A percentile compares a stretch with the other conserved stretches of the same genome.
Conservation (phyloP, 2,797 vertebrate species). For the Megaceryle alcyon region DNA sequence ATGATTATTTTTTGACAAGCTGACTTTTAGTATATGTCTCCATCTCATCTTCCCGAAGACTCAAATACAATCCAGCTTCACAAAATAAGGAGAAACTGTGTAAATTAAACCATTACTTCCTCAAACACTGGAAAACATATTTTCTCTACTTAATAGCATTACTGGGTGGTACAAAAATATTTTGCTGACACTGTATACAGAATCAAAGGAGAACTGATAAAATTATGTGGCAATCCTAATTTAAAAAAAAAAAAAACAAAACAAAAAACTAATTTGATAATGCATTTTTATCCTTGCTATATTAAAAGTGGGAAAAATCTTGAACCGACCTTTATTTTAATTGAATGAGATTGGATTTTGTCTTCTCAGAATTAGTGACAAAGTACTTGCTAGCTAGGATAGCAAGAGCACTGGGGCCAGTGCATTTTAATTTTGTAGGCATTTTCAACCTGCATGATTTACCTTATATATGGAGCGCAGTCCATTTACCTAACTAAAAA, state of each 20-base stretch:
- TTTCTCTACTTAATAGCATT: neutral
- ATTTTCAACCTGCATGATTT: neutral
- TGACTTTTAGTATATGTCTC: neutral
- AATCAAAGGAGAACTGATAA: neutral
- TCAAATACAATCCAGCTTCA: neutral
- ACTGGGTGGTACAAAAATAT: neutral
- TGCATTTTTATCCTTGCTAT: neutral
- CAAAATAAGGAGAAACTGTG: neutral
- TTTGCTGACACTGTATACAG: neutral
- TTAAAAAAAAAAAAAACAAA: neutral
- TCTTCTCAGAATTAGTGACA: neutral
- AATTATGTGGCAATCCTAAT: neutral
- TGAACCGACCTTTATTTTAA: neutral
- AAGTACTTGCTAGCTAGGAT: neutral
- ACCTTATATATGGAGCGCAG: neutral
- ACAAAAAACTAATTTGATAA: neutral
- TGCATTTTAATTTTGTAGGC: slow-evolving; percentile 3
- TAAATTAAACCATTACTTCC: neutral
- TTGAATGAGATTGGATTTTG: neutral
- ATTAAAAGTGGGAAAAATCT: neutral
- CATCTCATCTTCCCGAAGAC: neutral
- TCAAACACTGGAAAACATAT: neutral
- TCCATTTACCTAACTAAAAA: neutral
- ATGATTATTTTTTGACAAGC: neutral
- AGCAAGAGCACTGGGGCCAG: neutral